These are phyloP conservation scores for Globicephala melas DNA, from an alignment of 2,113 vertebrate species.

Conservation along the genomic window DNA sequence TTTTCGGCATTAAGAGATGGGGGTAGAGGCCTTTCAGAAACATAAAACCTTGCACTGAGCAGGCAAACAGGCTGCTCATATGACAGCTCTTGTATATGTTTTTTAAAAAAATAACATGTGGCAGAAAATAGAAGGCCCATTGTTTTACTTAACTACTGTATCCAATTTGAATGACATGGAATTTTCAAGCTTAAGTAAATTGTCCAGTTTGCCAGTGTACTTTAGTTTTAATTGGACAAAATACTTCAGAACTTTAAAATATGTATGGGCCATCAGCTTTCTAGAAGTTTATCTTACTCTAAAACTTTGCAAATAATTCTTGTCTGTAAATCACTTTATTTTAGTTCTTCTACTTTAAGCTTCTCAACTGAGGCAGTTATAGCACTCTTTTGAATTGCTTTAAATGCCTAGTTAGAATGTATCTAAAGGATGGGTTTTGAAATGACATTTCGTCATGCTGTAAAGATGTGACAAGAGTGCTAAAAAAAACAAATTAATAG, in stretches of 20 bases:
- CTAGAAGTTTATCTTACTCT: conserved; percentile 35
- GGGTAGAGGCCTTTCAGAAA: conserved; percentile 78
- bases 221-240: conserved; percentile 46
- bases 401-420: conserved; percentile 67
- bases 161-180: conserved; percentile 78
- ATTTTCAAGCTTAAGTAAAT: conserved; percentile 69
- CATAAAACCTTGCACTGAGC: conserved; percentile 76
- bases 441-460: conserved; percentile 29
- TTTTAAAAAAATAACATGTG: conserved; percentile 72
- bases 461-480: not conserved
- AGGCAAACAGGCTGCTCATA: conserved; percentile 78
- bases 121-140: conserved; percentile 81
- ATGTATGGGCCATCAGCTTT: conserved; percentile 27
- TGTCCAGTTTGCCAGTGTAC: not conserved
- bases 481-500: conserved; percentile 1
- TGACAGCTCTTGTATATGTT: conserved; percentile 76
- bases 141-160: conserved; percentile 83
- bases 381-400: conserved; percentile 67
- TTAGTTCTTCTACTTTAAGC: conserved; percentile 1
- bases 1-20: conserved; percentile 78
- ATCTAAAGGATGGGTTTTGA: conserved; percentile 13
- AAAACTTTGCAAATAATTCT: conserved; percentile 68
- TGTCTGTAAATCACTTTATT: conserved; percentile 50
- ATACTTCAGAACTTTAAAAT: conserved; percentile 40
- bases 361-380: conserved; percentile 63